phyloP scores from a whole-genome alignment of 1,140 invertebrate species.

The Cotesia typhae region DNA sequence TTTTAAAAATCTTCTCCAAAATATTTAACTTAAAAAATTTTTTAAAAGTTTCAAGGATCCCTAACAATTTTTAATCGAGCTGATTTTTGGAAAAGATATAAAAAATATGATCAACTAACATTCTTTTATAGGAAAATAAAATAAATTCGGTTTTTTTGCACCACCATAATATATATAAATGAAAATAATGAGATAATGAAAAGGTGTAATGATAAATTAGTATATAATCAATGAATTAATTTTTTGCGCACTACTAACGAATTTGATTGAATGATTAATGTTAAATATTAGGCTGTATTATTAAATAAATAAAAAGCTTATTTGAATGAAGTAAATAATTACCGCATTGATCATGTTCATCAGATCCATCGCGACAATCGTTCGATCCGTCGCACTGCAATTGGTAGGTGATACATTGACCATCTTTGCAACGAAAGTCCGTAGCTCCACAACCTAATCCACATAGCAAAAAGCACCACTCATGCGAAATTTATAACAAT shows the following conservation, averaged over 20 bases:
- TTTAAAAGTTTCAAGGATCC: no score
- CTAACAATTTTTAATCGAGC: no score
- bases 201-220: constrained; percentile 29
- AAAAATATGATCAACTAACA: no score
- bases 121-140: no score
- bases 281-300: constrained; percentile 1
- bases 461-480: constrained; percentile 57
- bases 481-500: constrained; percentile 46
- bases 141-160: no score
- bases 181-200: no score
- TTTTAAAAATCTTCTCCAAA: no score
- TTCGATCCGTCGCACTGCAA: constrained; percentile 73
- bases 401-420: constrained; percentile 71
- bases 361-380: constrained; percentile 77
- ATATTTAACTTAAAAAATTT: no score
- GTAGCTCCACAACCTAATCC: constrained; percentile 67
- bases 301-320: constrained; percentile 12
- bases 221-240: no score
- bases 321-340: constrained; percentile 57
- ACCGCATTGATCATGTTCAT: constrained; percentile 76
- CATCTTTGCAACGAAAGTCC: constrained; percentile 76
- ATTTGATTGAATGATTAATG: background rate
- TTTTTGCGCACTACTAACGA: no score
- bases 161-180: no score
- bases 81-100: no score